A percentile compares a stretch with the other conserved stretches of the same genome.
Evolutionary conservation across 2,113 vertebrate genomes (phyloP).

Genomic region (Paramormyrops kingsleyae): DNA sequence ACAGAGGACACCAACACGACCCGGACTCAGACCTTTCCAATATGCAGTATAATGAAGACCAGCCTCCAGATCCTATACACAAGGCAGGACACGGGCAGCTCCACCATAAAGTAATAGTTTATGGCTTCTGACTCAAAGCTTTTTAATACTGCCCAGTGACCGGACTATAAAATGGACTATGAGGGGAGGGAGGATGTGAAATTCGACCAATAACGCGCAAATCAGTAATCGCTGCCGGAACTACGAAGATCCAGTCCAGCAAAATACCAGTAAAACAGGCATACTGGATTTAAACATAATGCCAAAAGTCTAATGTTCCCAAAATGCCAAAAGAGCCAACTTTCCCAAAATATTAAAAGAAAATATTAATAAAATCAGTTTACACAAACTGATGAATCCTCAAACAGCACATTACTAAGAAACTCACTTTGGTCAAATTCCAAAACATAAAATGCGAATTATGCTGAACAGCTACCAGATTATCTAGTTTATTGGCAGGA

Average conservation of each 20-base stretch:
- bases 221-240: neutral
- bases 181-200: constrained; percentile 29
- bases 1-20: neutral
- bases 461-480: neutral
- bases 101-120: constrained; percentile 36
- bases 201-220: constrained; percentile 39
- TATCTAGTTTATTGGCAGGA: neutral
- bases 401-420: neutral
- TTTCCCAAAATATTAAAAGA: neutral
- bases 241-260: neutral
- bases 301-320: neutral
- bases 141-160: constrained; percentile 30
- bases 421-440: neutral
- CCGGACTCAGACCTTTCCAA: constrained; percentile 19
- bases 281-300: neutral
- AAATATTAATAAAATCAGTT: neutral
- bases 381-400: neutral
- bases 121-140: constrained; percentile 42
- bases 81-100: constrained; percentile 19
- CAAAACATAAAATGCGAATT: neutral
- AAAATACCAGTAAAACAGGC: neutral
- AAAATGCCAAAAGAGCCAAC: neutral
- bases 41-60: constrained; percentile 18
- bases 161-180: constrained; percentile 35
- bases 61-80: constrained; percentile 17